Evolutionary conservation across 2,797 vertebrate species (phyloP).

Genomic region (Pantherophis vulpinus): DNA sequence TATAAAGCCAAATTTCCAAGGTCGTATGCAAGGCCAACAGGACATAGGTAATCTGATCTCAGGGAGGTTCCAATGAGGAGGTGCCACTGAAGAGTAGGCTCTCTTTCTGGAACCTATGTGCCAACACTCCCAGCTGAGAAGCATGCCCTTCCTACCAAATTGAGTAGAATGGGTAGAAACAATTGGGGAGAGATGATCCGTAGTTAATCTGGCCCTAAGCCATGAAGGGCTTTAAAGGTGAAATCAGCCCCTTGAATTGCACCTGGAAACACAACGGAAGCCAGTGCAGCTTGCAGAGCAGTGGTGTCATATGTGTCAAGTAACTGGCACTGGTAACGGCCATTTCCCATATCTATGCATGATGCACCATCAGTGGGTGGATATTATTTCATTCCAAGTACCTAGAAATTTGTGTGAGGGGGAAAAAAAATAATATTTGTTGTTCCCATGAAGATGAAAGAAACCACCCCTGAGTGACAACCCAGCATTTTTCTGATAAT

Average conservation of each 20-base stretch:
- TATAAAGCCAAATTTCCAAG: not conserved
- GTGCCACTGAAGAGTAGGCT: not conserved
- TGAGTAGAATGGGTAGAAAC: not conserved
- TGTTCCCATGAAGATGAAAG: not conserved
- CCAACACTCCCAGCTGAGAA: not conserved
- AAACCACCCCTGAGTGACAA: not conserved
- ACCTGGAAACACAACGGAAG: not conserved
- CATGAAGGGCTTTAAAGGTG: not conserved
- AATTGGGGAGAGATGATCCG: not conserved
- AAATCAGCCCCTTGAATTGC: not conserved
- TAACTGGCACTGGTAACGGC: not conserved
- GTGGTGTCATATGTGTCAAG: not conserved
- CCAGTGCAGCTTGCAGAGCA: not conserved
- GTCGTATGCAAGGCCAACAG: not conserved
- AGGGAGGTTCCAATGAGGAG: not conserved
- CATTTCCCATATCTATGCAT: not conserved
- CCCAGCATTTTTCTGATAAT: not conserved
- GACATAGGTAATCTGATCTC: not conserved
- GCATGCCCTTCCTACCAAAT: not conserved
- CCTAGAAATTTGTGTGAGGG: too few relatives aligned
- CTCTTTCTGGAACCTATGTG: not conserved
- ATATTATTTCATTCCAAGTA: not conserved
- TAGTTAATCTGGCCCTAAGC: not conserved
- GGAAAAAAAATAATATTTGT: not conserved
- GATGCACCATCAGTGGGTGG: too few relatives aligned